These are phyloP conservation scores for Brachyopa scutellaris DNA, from an alignment of 2,888 invertebrate species.

Conservation along the genomic window DNA sequence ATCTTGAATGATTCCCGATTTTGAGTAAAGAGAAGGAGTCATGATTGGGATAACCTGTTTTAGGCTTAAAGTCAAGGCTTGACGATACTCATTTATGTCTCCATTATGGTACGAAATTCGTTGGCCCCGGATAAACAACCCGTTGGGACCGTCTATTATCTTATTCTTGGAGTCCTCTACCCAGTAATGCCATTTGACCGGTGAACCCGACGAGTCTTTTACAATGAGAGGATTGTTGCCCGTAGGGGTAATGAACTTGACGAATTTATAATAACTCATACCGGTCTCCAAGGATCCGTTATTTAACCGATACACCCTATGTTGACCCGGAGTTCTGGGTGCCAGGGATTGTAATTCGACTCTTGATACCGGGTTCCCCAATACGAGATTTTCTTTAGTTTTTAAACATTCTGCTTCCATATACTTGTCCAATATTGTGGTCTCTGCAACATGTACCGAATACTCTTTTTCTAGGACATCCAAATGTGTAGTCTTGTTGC, in stretches of 20 bases:
- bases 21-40: neutral
- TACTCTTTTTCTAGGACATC: neutral
- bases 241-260: neutral
- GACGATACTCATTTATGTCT: neutral
- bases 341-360: neutral
- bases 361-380: neutral
- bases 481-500: neutral
- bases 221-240: constrained; percentile 10
- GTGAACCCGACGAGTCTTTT: neutral
- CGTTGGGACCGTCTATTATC: neutral
- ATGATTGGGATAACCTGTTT: neutral
- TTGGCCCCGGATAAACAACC: no score
- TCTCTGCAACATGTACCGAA: constrained; percentile 1
- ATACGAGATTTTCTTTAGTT: neutral
- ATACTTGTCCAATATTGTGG: neutral
- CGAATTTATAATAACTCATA: neutral
- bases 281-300: neutral
- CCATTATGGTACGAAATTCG: neutral
- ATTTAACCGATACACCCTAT: neutral
- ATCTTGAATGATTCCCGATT: neutral
- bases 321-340: neutral
- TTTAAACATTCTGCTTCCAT: no score
- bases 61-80: neutral
- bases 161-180: neutral
- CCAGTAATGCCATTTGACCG: neutral